Base-by-base conservation (phyloP, 2,888 invertebrate species). In the Phortica okadai region DNA sequence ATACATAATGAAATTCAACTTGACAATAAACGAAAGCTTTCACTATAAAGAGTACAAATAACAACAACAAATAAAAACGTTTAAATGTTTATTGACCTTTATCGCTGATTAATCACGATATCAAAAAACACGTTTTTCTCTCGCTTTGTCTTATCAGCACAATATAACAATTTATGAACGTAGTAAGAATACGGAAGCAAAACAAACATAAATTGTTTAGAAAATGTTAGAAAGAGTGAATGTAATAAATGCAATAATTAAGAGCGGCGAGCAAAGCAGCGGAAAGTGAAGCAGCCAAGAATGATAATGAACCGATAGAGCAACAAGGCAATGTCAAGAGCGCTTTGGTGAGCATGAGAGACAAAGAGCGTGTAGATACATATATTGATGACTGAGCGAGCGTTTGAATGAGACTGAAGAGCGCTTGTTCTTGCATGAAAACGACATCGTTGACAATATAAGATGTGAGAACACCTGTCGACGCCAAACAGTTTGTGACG, bases 381-480 rank as follows among this genome's bases (percentile, higher is more conserved):
- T 59, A 2, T 2, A 59, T 21, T n/a, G 59, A 59, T 45, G 59
- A 59, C 14, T 21, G 59, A 21, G 25, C 6, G 7, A 59, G 59
- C n/a, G 21, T 59, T 8, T 16, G 6, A 59, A 16, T n/a, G 62
- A 16, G 25, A 62, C 10, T 25, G 6, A 21, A 62, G 6, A 62
- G 62, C n/a, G 25, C 7, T 8, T 25, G 62, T 25, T 62, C 25
- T 25, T 6, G 33, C 62, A 16, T 62, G 25, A 25, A 16, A 25
- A 62, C 25, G 25, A 62, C 1, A 8, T 25, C 21, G 10, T 5
- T 25, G 7, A 11, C 59, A 16, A 10, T 8, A 62, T 62, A 62
- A 62, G 25, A 62, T 4, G 14, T 50, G 50, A 10, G 85, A 84
- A 64, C 82, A 85, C 45, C 75, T 84, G 84, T 74, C 45, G 7